Evolutionary conservation across 2,797 vertebrate species (phyloP), one percentile per base, ranked within the genome.

Genomic region (Fratercula arctica): DNA sequence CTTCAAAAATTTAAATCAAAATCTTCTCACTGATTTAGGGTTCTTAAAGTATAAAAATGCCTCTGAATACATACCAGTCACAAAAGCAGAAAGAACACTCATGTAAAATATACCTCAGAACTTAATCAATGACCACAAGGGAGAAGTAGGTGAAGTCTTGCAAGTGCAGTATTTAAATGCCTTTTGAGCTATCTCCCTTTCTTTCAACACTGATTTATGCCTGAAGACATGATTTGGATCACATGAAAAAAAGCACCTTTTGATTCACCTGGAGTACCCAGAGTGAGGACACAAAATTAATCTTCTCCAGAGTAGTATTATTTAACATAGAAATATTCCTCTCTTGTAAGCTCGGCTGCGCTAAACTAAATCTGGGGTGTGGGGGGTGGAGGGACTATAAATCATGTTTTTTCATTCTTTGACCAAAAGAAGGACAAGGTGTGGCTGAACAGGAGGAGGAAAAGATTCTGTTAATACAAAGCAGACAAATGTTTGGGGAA

Each of bases 371-470:
- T 54, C 61, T 69, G 50, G 33, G 50, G 31, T 0, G 1, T 7
- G 29, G 45, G n/a, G 23, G 14, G 20, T 37, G 37, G 23, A 45
- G 13, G 39, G 48, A 74, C 39, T 33, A 77, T 78, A 93, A 95
- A 94, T 78, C 61, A 33, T 68, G 23, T 48, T 91, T 83, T 83
- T 59, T 88, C 43, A 50, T 68, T 87, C 85, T 88, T 87, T 67
- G 60, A 90, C 86, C 53, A 41, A 68, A 89, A 90, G 72, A 89
- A 93, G 69, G 81, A 92, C 89, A 95, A 94, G 87, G 94, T 93
- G 90, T 93, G 90, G 93, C 74, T 93, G 89, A 94, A 94, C 92
- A 95, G 87, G 93, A 97, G 93, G 89, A 97, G 87, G 90, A 97
- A 96, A 92, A 61, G 90, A 89, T 91, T 93, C 87, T 96, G 95